Base-by-base conservation (phyloP, 2,797 vertebrate genomes). In the Enteromius paludinosus region DNA sequence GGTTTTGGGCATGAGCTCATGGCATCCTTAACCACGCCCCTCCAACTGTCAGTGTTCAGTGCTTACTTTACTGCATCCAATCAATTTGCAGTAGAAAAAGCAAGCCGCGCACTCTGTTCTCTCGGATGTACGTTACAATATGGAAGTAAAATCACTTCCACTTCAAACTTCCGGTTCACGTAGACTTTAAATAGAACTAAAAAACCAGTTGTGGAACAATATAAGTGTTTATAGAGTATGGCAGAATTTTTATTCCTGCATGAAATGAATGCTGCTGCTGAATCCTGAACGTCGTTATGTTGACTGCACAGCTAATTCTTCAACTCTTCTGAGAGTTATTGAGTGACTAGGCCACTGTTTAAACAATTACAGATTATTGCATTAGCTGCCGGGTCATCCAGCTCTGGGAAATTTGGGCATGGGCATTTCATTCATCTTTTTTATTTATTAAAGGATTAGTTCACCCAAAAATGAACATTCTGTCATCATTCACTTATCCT, bases 331-430 rank as follows among this genome's bases (percentile, higher is more conserved):
- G 35, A 43, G 8, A 41, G 41, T 79, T 56, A 69, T 25, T 79
- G 12, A 78, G 28, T 56, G 47, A 69, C 33, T 56, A 18, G 35
- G n/a, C 65, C 41, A 47, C 3, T 17, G 12, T 23, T 49, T 66
- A 1, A 33, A 28, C 76, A 52, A 17, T 47, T 66, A 49, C 52
- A 41, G 28, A n/a, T 15, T 66, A 28, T 49, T 78, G 17, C 15
- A 18, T 47, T 52, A 35, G 1, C 23, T 64, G 41, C 59, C 49
- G 28, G 9, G 3, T 64, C 41, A 64, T 64, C 18, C 25, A 49
- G 33, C 45, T 68, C 62, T 65, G 45, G 30, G n/a, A 64, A 77
- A 10, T 33, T n/a, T n/a, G n/a, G n/a, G n/a, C n/a, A n/a, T n/a
- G 28, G 6, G 12, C 25, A 15, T 43, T 61, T 28, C 17, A 17